Conservation (phyloP, 2,888 invertebrate species). For the Ecliptopera silaceata region DNA sequence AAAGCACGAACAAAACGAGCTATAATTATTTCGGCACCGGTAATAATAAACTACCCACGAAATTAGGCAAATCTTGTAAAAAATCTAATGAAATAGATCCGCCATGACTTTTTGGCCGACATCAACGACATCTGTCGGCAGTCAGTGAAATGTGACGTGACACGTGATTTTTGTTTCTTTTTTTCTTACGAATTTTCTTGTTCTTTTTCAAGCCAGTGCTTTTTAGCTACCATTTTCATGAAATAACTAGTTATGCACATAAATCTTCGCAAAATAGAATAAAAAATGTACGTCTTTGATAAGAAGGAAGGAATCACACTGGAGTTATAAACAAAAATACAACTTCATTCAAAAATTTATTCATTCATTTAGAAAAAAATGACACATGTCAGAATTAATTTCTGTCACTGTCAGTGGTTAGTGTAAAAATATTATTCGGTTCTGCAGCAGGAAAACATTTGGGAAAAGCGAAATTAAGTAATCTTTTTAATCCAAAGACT, state of each 20-base stretch:
- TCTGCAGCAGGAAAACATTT: slow-evolving; percentile 11
- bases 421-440: background rate
- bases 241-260: no score
- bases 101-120: slow-evolving; percentile 76
- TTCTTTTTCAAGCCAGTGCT: slow-evolving; percentile 68
- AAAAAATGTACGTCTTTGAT: no score
- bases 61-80: slow-evolving; percentile 70
- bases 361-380: no score
- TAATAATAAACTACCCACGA: slow-evolving; percentile 78
- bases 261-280: no score
- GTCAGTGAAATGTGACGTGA: slow-evolving; percentile 58
- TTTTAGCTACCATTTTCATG: background rate
- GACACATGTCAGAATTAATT: no score
- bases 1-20: slow-evolving; percentile 62
- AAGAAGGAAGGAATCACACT: background rate
- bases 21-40: slow-evolving; percentile 69
- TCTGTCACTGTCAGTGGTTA: background rate
- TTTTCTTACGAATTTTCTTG: slow-evolving; percentile 56
- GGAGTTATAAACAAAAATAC: background rate
- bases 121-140: slow-evolving; percentile 76
- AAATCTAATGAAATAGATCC: slow-evolving; percentile 75
- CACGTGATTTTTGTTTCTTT: slow-evolving; percentile 74
- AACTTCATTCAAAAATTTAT: no score
- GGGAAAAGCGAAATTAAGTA: slow-evolving; percentile 10
- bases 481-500: background rate